Conservation (phyloP, 2,797 vertebrate species). For the Monodelphis domestica region DNA sequence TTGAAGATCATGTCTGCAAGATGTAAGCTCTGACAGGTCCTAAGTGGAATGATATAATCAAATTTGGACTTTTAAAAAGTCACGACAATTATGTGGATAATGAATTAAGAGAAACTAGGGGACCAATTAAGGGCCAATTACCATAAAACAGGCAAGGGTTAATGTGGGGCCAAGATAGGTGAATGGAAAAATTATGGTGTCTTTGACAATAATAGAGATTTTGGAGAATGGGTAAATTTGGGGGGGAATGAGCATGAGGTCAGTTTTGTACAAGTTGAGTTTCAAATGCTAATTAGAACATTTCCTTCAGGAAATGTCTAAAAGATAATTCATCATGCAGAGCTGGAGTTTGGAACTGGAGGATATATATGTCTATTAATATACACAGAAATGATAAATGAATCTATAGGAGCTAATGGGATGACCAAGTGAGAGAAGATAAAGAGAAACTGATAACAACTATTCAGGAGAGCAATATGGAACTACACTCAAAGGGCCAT, state of each 20-base stretch:
- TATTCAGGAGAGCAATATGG: too few relatives aligned
- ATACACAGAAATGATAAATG: background rate
- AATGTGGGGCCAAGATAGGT: background rate
- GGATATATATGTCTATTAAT: background rate
- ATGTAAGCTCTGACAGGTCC: background rate
- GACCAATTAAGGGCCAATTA: background rate
- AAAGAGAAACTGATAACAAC: background rate
- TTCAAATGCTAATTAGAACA: background rate
- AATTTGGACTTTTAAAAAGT: background rate
- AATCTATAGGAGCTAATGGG: background rate
- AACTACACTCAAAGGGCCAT: too few relatives aligned
- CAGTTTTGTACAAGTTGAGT: background rate
- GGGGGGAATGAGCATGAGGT: background rate
- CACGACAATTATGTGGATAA: background rate
- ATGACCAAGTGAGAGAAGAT: background rate
- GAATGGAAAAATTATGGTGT: background rate
- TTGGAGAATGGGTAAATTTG: background rate
- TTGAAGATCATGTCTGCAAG: background rate
- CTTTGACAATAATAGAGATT: background rate
- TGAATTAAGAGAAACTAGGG: background rate
- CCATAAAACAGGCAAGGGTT: background rate
- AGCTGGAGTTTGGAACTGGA: background rate
- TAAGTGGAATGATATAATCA: background rate
- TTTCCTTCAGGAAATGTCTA: background rate
- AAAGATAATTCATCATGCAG: background rate